These are phyloP conservation scores for Phodopus roborovskii DNA, from an alignment of 2,113 vertebrate species.

Conservation along the genomic window DNA sequence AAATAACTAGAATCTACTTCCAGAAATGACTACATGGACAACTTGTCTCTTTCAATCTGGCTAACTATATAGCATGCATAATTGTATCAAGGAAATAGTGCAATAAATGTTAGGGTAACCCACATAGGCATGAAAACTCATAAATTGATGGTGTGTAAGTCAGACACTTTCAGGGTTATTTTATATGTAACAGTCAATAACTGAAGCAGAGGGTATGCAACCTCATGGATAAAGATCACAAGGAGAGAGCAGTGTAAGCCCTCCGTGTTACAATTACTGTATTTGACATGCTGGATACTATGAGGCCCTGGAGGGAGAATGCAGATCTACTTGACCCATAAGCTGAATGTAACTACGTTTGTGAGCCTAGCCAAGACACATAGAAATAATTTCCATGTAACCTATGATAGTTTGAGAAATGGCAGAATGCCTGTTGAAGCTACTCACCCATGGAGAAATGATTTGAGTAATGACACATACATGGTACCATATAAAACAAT, in stretches of 20 bases:
- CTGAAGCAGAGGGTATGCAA: neutral
- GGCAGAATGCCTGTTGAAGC: neutral
- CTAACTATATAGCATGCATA: neutral
- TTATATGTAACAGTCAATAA: neutral
- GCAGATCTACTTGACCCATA: neutral
- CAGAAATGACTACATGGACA: neutral
- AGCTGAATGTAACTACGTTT: constrained; percentile 22
- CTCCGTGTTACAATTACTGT: neutral
- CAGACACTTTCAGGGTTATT: neutral
- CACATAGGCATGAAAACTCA: constrained; percentile 35
- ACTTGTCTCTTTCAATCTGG: neutral
- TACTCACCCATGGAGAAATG: neutral
- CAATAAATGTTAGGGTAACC: neutral
- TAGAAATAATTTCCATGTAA: neutral
- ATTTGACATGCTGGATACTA: neutral
- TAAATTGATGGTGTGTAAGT: neutral
- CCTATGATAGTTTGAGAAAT: constrained; percentile 15
- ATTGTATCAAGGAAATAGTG: neutral
- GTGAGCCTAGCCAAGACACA: neutral
- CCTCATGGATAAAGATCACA: neutral
- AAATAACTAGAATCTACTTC: neutral
- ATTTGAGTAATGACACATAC: neutral
- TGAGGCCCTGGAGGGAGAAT: neutral
- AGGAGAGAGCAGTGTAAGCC: neutral
- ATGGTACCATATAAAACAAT: neutral